phyloP scores from a whole-genome alignment of 2,797 vertebrate species.

The Chelidonichthys spinosus region DNA sequence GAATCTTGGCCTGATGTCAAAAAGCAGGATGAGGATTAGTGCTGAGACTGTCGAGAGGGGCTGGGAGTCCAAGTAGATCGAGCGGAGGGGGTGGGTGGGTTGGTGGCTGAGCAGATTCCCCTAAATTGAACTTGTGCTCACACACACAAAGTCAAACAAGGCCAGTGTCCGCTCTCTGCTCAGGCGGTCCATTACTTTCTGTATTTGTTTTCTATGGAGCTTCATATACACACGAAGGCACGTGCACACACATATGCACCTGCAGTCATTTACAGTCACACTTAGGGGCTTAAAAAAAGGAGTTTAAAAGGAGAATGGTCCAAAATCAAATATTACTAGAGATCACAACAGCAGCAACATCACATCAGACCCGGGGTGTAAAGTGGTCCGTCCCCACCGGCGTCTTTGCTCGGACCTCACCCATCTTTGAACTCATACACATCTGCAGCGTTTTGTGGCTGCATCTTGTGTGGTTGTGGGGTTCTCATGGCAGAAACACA shows the following conservation, averaged over 20 bases:
- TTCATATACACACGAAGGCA: conserved; percentile 3
- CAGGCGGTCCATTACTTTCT: conserved; percentile 5
- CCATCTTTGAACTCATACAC: no score
- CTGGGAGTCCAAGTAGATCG: conserved; percentile 42
- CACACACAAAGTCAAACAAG: conserved; percentile 53
- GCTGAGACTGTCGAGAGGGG: conserved; percentile 24
- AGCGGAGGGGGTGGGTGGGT: neutral
- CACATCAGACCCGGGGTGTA: neutral
- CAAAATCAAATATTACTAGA: neutral
- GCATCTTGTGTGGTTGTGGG: no score
- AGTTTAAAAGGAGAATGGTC: neutral
- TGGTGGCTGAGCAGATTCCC: conserved; percentile 10
- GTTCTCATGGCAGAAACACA: no score
- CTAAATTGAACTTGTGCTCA: conserved; percentile 52
- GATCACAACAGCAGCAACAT: neutral
- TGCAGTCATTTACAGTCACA: neutral
- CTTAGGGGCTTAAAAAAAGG: neutral
- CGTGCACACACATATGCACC: neutral
- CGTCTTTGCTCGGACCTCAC: neutral
- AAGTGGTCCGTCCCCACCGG: no score
- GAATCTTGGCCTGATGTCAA: conserved; percentile 56
- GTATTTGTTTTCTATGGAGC: conserved; percentile 14
- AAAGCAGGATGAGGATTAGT: conserved; percentile 62
- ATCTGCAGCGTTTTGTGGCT: no score
- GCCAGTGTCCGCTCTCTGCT: conserved; percentile 30